A percentile compares a stretch with the other conserved stretches of the same genome.
phyloP scores from a whole-genome alignment of 2,113 vertebrate genomes.

The human region GRCh38 chr3:151643501-151644000 shows the following conservation, averaged over 20 bases:
- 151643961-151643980: too few relatives aligned
- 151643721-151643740: background rate
- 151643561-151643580: background rate
- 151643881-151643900: too few relatives aligned
- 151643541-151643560: background rate
- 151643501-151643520: background rate
- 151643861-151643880: too few relatives aligned
- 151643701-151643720: background rate
- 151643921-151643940: too few relatives aligned
- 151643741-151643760: background rate
- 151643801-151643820: too few relatives aligned
- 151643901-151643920: too few relatives aligned
- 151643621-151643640: background rate
- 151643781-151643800: too few relatives aligned
- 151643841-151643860: too few relatives aligned
- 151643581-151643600: background rate
- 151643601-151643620: background rate
- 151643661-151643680: background rate
- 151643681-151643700: background rate
- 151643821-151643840: too few relatives aligned
- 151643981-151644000: too few relatives aligned
- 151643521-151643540: background rate
- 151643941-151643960: too few relatives aligned
- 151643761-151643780: too few relatives aligned
- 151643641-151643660: background rate